phyloP scores from a whole-genome alignment of 1,140 invertebrate genomes.

The Stegodyphus dumicola region DNA sequence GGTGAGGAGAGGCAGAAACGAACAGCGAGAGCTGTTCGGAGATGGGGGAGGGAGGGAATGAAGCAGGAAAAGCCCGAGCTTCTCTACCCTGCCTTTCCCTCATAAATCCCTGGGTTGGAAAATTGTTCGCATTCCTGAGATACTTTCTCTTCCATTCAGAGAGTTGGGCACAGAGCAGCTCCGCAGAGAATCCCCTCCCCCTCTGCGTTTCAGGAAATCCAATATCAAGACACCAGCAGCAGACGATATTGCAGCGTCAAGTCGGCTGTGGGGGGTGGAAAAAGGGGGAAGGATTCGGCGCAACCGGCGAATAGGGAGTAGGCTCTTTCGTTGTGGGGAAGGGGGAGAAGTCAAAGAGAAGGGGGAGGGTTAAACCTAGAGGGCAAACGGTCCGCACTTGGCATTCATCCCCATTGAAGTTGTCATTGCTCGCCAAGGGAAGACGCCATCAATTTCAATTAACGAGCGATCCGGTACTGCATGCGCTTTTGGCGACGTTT shows the following conservation, averaged over 20 bases:
- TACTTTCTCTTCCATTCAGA: conserved; percentile 57
- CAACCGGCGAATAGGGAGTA: conserved; percentile 40
- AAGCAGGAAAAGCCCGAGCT: conserved; percentile 52
- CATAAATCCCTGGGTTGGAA: conserved; percentile 62
- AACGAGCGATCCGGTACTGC: conserved; percentile 47
- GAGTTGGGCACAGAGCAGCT: conserved; percentile 1
- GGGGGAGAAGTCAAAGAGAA: conserved; percentile 7
- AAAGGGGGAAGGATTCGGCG: conserved; percentile 34
- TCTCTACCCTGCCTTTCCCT: conserved; percentile 18
- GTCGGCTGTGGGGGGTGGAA: conserved; percentile 22
- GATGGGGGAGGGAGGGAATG: conserved; percentile 21
- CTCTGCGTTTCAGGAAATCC: conserved; percentile 56
- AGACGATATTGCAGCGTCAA: conserved; percentile 47
- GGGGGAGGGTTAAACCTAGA: conserved; percentile 44
- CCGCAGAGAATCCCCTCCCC: conserved; percentile 24
- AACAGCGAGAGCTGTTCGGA: background rate
- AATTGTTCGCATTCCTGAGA: conserved; percentile 61
- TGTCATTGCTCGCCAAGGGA: conserved; percentile 57
- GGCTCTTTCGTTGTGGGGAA: background rate
- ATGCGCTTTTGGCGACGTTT: conserved; percentile 34
- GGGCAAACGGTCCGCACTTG: conserved; percentile 57
- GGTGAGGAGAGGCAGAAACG: background rate
- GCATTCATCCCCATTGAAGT: conserved; percentile 62
- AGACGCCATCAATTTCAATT: conserved; percentile 63
- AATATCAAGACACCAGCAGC: conserved; percentile 60